These are phyloP conservation scores for Rousettus leschenaultii DNA, from an alignment of 2,113 vertebrate species.

Conservation along the genomic window DNA sequence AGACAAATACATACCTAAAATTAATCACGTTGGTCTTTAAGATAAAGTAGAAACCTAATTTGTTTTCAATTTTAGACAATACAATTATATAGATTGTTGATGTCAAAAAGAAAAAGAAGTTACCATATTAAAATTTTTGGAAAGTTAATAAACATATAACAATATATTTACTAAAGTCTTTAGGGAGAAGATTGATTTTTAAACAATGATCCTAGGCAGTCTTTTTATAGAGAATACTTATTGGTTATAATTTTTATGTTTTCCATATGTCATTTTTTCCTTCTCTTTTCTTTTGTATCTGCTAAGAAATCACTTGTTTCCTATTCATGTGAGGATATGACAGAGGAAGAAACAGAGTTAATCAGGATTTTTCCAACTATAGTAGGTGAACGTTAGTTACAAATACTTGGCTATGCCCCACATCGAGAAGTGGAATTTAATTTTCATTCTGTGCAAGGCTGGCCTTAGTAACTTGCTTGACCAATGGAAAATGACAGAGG, in stretches of 20 bases:
- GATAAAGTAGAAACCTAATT: neutral
- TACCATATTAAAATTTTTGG: neutral
- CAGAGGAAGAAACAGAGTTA: neutral
- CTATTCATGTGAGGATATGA: neutral
- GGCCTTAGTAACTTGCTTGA: neutral
- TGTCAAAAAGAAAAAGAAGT: neutral
- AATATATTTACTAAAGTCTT: neutral
- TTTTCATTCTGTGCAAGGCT: neutral
- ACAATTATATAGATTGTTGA: neutral
- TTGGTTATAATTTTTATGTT: neutral
- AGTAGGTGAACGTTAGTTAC: neutral
- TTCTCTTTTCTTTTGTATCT: neutral
- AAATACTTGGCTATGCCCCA: neutral
- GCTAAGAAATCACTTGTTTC: neutral
- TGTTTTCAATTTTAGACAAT: neutral
- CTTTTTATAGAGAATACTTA: neutral
- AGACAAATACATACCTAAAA: neutral
- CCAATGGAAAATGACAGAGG: neutral
- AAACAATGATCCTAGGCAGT: neutral
- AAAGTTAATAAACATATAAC: neutral
- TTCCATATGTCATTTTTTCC: neutral
- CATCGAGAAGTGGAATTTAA: neutral
- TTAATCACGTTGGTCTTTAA: slow-evolving; percentile 6
- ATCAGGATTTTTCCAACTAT: neutral
- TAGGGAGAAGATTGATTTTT: neutral